Evolutionary conservation across 2,888 invertebrate species (phyloP), one percentile per base, ranked within the genome.

Genomic region (Tridacna gigas): DNA sequence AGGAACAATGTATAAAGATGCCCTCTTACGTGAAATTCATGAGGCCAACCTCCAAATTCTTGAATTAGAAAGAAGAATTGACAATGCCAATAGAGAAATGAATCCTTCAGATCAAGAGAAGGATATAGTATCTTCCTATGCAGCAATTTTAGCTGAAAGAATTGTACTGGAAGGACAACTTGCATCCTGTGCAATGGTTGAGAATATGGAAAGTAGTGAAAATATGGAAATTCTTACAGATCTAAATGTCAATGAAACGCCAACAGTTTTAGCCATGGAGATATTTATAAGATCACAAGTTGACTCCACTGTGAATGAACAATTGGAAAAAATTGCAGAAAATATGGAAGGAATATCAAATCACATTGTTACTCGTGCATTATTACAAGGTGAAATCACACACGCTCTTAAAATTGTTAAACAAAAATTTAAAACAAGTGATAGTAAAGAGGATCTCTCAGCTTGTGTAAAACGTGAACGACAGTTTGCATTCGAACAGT

Each of bases 61-160:
- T 28, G 89, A 89, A 69, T 61, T 89, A 13, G 88, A 89, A 77
- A 84, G 88, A 61, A 83, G 82, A 71, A 86, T 89, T 37, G 91
- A 92, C 77, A 86, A 76, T 81, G 89, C 90, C 47, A 86, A 88
- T n/a, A 88, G 89, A 82, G 91, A 90, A 63, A 82, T 91, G 82
- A 87, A 88, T 60, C 86, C 83, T 51, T 65, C 78, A 20, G 88
- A 86, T 13, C 85, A 89, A 74, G 91, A 91, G 73, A 84, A 87
- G 18, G 91, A 92, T 83, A 63, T 91, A 13, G 86, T 97, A 79
- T 97, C 97, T 93, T 96, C 97, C 93, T 96, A 97, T 91, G 97
- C 97, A 66, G 96, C 96, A 93, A 96, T 97, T 86, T 95, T 98
- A 91, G 97, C 97, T 37, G 96, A 97, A 92, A 97, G 94, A 82